Evolutionary conservation across 2,113 vertebrate genomes (phyloP).

Genomic region (Acrocephalus kingi): DNA sequence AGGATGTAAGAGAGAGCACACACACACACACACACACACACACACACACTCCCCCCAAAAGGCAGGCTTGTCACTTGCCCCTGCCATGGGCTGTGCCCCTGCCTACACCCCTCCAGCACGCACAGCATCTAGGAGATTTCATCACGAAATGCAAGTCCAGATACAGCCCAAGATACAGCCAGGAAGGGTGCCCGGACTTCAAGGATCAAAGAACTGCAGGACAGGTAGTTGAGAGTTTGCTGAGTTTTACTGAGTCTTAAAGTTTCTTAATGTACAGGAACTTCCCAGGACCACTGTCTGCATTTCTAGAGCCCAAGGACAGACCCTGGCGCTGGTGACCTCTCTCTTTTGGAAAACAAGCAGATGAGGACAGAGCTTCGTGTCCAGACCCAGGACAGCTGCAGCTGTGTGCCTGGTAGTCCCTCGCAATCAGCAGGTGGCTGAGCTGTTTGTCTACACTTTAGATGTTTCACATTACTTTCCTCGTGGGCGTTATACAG

Average conservation of each 20-base stretch:
- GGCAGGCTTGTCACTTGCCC: fast-evolving
- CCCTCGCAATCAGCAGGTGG: not conserved
- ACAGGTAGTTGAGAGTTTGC: not conserved
- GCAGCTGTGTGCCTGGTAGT: slow-evolving; percentile 8
- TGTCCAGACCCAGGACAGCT: not conserved
- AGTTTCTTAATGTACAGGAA: not conserved
- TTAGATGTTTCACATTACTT: not conserved
- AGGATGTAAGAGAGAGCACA: not conserved
- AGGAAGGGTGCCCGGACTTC: not conserved
- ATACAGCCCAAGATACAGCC: not conserved
- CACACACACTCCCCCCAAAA: fast-evolving
- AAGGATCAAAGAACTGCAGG: not conserved
- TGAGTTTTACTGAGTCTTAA: not conserved
- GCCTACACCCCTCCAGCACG: fast-evolving
- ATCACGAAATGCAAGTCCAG: fast-evolving
- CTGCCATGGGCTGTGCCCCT: not conserved
- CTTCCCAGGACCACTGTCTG: not conserved
- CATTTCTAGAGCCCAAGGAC: not conserved
- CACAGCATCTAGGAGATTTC: not conserved
- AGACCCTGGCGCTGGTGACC: not conserved
- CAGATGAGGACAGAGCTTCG: not conserved
- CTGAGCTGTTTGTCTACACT: not conserved
- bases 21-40: too few species aligned
- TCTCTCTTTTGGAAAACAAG: not conserved
- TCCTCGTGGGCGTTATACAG: not conserved